Evolutionary conservation across 1,140 invertebrate genomes (phyloP).

Genomic region (Lepidurus arcticus): DNA sequence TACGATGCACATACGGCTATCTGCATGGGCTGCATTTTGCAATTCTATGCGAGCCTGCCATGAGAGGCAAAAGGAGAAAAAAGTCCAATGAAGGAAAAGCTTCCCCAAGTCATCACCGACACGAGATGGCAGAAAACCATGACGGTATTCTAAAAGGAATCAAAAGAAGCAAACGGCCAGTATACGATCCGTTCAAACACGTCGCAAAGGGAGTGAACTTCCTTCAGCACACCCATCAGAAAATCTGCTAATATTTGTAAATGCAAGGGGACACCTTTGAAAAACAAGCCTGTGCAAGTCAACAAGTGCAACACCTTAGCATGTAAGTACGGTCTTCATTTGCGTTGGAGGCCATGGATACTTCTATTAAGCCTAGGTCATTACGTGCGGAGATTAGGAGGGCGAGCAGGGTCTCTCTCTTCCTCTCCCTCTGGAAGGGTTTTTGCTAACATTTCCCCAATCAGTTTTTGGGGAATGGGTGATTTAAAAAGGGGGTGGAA

Average conservation of each 20-base stretch:
- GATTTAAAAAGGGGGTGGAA: neutral
- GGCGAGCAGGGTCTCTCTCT: neutral
- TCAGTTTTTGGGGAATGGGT: neutral
- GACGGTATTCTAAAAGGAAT: too few species aligned
- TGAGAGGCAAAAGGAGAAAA: too few species aligned
- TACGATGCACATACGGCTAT: neutral
- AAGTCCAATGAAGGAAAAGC: too few species aligned
- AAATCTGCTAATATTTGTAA: constrained; percentile 2
- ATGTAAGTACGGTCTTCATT: neutral
- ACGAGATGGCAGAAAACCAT: too few species aligned
- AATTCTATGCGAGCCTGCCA: neutral
- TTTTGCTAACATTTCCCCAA: neutral
- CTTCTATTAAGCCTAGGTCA: neutral
- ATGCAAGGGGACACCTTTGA: neutral
- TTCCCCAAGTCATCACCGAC: too few species aligned
- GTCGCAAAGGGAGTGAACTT: neutral
- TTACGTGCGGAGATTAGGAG: neutral
- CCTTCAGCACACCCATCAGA: neutral
- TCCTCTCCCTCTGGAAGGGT: neutral
- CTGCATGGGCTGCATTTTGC: neutral
- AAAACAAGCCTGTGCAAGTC: constrained; percentile 13
- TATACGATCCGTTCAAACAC: neutral
- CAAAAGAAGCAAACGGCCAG: too few species aligned
- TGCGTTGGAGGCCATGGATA: neutral
- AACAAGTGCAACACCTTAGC: neutral